Percentiles rank a stretch among this genome's conserved stretches.
Evolutionary conservation across 2,888 invertebrate species (phyloP).

Genomic region (Trachelus iudaicus): DNA sequence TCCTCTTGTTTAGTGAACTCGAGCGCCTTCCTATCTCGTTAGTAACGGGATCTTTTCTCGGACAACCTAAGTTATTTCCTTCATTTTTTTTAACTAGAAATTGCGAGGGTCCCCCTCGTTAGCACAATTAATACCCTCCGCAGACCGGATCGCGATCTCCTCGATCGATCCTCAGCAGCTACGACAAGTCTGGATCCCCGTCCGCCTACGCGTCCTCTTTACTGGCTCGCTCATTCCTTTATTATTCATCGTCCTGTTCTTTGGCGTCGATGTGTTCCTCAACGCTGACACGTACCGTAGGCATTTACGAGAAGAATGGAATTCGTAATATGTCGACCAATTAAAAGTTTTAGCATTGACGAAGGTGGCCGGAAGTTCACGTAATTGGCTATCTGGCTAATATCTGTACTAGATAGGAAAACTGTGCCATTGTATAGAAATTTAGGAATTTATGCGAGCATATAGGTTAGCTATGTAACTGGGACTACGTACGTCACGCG

Average conservation of each 20-base stretch:
- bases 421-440: not conserved
- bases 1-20: constrained; percentile 36
- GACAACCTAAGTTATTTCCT: constrained; percentile 18
- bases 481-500: not conserved
- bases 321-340: not conserved
- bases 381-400: not conserved
- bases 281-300: not conserved
- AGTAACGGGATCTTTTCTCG: constrained; percentile 41
- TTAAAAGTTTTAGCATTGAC: not conserved
- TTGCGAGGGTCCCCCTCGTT: constrained; percentile 1
- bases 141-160: not conserved
- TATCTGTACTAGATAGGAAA: not conserved
- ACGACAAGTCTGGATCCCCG: not conserved
- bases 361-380: not conserved
- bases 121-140: not conserved
- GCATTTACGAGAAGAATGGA: not conserved
- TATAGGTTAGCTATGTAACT: not conserved
- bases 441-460: not conserved
- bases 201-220: not conserved
- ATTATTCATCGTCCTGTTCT: not conserved
- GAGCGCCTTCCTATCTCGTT: constrained; percentile 40
- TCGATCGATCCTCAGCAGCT: not conserved
- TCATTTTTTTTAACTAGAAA: constrained; percentile 26
- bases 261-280: not conserved
- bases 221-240: not conserved